Evolutionary conservation across 2,888 invertebrate genomes (phyloP), one percentile per base, ranked within the genome.

Genomic region (Drosophila siamana): DNA sequence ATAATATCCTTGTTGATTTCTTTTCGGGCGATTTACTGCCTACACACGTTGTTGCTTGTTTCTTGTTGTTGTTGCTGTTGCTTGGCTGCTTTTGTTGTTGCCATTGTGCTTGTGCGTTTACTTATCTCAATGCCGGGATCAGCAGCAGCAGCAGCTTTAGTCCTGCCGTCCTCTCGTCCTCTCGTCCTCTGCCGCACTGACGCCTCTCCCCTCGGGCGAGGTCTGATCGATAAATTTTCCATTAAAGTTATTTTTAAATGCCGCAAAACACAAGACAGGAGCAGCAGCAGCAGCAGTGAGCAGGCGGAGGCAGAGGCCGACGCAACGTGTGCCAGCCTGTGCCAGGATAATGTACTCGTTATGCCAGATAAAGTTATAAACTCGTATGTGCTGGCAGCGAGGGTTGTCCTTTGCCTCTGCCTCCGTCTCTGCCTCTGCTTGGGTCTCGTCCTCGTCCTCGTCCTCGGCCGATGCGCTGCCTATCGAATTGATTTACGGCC

Each of bases 221-320:
- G 83, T 79, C 81, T 88, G 87, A 90, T 91, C 91, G 91, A 91
- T 91, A 91, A 89, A 91, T 87, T 91, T 90, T 81, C 88, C 90
- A 91, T 91, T 91, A 90, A 90, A 91, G 90, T 88, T 88, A 89
- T 85, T 90, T 88, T 86, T 84, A 86, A 89, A 88, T 86, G 85
- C 88, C 83, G 75, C 81, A 80, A 75, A 87, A 78, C 80, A 78
- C 78, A 84, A 80, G 67, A 64, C 75, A 48, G 16, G 16, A 28
- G 54, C 7, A 50, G 9, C 28, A 41, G 38, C 43, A 24, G 48
- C 6, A 47, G 13, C 13, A 26, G 15, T 4, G 52, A 30, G n/a
- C n/a, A n/a, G n/a, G n/a, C n/a, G n/a, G n/a, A n/a, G n/a, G n/a
- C n/a, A n/a, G 19, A 38, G 30, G 56, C 59, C 69, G 61, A 38